Evolutionary conservation across 2,113 vertebrate genomes (phyloP), one percentile per base, ranked within the genome.

Genomic region (Chrysochloris asiatica): DNA sequence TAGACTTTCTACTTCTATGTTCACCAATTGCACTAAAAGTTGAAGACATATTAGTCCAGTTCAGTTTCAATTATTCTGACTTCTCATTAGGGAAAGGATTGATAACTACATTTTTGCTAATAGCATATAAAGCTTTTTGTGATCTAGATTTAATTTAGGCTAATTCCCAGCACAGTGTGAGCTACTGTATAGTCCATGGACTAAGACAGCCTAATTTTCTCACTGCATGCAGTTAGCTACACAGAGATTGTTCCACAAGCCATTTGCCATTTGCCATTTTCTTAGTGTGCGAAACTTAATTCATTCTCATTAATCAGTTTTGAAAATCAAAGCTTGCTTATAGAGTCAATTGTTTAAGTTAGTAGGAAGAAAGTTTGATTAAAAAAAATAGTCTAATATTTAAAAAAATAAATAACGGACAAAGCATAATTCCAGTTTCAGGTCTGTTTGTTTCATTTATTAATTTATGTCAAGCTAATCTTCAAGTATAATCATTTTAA

Each of bases 51-150:
- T 89, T 95, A 90, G 73, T 86, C 63, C 63, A 88, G 65, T 56
- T 94, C 52, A 22, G 30, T 89, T 75, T 93, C 81, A 61, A 83
- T 95, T 95, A 95, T 92, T 92, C 93, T 83, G 83, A 78, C 83
- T 95, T 96, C 91, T 92, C 84, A 94, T 92, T 95, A 96, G 90
- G 91, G 65, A 92, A 95, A 94, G 59, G 79, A 96, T 83, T 89
- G 85, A 92, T 93, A 93, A 88, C 50, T 24, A 78, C 59, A 77
- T 30, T 92, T 96, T 93, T 95, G 11, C 73, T 93, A 94, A 95
- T 54, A 92, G 54, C 83, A 89, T 86, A 91, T 61, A 95, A 92
- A 89, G 52, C 65, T 81, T 96, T 92, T 73, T 83, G 61, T 88
- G n/a, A 72, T 92, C 93, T 94, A 45, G 43, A 80, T 95, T 95